Evolutionary conservation across 2,888 invertebrate species (phyloP), one percentile per base, ranked within the genome.

Genomic region (Alsophila aescularia): DNA sequence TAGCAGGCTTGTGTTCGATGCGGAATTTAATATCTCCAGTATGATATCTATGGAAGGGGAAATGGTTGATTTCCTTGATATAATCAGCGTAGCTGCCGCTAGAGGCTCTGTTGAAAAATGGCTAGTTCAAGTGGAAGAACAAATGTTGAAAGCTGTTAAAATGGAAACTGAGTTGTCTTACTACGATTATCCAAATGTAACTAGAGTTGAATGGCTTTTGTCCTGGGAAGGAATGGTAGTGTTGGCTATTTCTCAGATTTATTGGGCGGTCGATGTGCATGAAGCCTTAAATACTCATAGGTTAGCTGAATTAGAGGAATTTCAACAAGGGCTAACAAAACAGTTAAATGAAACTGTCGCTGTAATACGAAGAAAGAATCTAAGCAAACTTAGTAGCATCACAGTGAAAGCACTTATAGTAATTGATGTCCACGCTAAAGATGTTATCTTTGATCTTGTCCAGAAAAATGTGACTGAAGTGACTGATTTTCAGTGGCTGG

Each of bases 91-190:
- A 1, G 90, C 92, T 44, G 96, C 95, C 45, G 96, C 95, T 5
- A 92, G 94, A 70, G 97, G 97, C 0, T 95, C 96, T 52, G 97
- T 97, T 2, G 97, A 97, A 85, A 96, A 95, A 81, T 97, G 97
- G 97, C 89, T 97, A 44, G 90, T 96, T 31, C 92, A 95, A 93
- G 96, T 97, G 8, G 96, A 97, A 86, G 93, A 95, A 57, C 94
- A 95, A 79, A 97, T 97, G 97, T 75, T 95, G 0, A 87, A 89
- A 64, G 94, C 96, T 0, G 91, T 97, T 0, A 92, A 93, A 71
- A 93, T 94, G 67, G 95, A 96, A 78, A 93, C 95, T 9, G 84
- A 93, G 59, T 82, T 93, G 68, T 95, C 97, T 52, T 94, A 93
- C 73, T 90, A 93, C 54, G 94, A 94, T 60, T 96, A 95, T 72